Percentiles rank a stretch among this genome's conserved stretches.
These are phyloP conservation scores for Linnaemya tessellans DNA, from an alignment of 2,888 invertebrate genomes.

Conservation along the genomic window DNA sequence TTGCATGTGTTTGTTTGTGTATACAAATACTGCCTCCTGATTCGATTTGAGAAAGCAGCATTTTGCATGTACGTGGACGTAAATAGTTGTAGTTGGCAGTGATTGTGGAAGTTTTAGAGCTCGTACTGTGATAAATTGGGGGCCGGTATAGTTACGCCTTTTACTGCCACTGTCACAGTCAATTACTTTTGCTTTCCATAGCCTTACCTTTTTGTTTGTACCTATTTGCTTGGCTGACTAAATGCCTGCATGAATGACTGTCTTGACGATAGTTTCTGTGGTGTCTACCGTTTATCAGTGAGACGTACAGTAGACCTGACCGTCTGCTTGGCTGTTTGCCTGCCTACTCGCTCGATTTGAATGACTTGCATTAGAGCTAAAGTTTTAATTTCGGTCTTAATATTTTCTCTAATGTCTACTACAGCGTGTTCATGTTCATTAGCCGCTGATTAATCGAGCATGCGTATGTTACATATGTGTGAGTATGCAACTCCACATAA, in stretches of 20 bases:
- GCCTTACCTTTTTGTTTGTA: constrained; percentile 9
- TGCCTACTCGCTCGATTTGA: constrained; percentile 7
- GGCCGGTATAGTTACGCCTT: constrained; percentile 70
- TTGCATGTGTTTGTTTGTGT: background rate
- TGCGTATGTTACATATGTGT: constrained; percentile 68
- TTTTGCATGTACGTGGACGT: background rate
- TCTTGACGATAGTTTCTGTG: constrained; percentile 5
- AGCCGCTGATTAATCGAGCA: constrained; percentile 64
- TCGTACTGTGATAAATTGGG: constrained; percentile 38
- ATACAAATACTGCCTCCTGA: background rate
- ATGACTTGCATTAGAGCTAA: constrained; percentile 46
- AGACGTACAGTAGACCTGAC: background rate
- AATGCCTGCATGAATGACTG: constrained; percentile 39
- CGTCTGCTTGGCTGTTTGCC: constrained; percentile 8
- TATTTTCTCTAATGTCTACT: constrained; percentile 20
- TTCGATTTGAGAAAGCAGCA: constrained; percentile 8
- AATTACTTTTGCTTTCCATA: constrained; percentile 58
- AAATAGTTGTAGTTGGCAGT: background rate
- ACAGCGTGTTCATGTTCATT: constrained; percentile 48
- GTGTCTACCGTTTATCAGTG: background rate
- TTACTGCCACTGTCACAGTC: constrained; percentile 71
- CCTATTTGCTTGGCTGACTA: constrained; percentile 40
- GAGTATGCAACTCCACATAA: constrained; percentile 55
- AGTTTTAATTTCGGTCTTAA: constrained; percentile 15
- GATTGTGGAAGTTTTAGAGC: constrained; percentile 20